Percentiles rank a stretch among this genome's conserved stretches.
These are phyloP conservation scores for Campoletis sonorensis DNA, from an alignment of 1,140 invertebrate genomes.

Conservation along the genomic window DNA sequence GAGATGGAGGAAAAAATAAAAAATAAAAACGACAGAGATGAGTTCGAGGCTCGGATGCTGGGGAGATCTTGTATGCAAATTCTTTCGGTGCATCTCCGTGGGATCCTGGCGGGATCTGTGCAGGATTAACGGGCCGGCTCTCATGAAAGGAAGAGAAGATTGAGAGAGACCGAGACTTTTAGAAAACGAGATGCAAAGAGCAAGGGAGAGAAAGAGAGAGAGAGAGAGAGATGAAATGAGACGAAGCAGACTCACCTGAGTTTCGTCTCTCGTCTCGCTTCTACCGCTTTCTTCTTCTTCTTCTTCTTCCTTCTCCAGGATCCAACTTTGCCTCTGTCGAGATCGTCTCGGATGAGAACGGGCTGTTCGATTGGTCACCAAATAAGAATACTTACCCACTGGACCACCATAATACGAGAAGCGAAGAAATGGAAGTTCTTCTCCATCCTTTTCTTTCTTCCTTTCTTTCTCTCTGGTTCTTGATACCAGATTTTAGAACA, in stretches of 20 bases:
- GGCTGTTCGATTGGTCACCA: conserved; percentile 54
- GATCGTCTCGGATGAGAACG: conserved; percentile 4
- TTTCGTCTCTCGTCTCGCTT: not conserved
- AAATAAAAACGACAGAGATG: conserved; percentile 54
- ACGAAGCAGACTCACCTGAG: conserved; percentile 25
- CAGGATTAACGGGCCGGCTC: conserved; percentile 77
- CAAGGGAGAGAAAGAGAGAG: conserved; percentile 31
- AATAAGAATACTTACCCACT: conserved; percentile 55
- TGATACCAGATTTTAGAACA: not conserved
- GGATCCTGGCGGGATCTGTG: conserved; percentile 74
- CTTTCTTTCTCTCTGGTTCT: conserved; percentile 13
- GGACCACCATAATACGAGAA: conserved; percentile 19
- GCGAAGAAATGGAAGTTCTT: conserved; percentile 35
- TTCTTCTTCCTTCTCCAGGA: conserved; percentile 37
- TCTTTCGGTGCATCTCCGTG: conserved; percentile 75
- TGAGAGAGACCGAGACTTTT: conserved; percentile 47
- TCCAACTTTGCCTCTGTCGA: not conserved
- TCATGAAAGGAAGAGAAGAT: conserved; percentile 70
- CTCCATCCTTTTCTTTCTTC: not conserved
- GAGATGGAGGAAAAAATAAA: conserved; percentile 39
- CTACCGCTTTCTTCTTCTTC: not conserved
- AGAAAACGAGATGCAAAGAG: conserved; percentile 48
- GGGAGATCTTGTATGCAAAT: conserved; percentile 77
- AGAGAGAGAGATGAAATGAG: conserved; percentile 3
- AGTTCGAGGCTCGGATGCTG: conserved; percentile 61